Evolutionary conservation across 2,797 vertebrate genomes (phyloP), one percentile per base, ranked within the genome.

Genomic region (Caiman crocodilus): DNA sequence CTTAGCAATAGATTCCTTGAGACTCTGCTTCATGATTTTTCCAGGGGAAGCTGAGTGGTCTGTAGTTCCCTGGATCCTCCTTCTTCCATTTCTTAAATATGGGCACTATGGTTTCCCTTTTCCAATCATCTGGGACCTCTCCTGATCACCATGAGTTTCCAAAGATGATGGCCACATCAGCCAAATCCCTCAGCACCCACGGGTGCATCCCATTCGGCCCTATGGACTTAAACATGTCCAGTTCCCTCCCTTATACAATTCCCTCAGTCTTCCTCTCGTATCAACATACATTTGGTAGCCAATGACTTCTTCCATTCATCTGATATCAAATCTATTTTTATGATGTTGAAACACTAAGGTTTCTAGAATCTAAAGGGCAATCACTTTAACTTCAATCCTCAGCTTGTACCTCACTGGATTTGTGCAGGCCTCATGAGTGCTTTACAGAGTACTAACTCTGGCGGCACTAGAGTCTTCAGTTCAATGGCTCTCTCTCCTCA

Each of bases 361-460:
- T 77, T 82, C 60, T 0, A 0, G 16, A 88, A 71, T 42, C 73
- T 61, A 61, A 88, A 91, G 60, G 88, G 79, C 88, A 79, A 82
- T 65, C 18, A 3, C 35, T 65, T 85, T 82, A 18, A n/a, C 85
- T 91, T n/a, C 69, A 25, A 67, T 65, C 76, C 95, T 93, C 60
- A 89, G 84, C 65, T 92, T 82, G 92, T 84, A 42, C 28, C 78
- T 7, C 84, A 91, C 85, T 94, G 82, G 88, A 60, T 78, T 87
- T 92, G 89, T 90, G 90, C 82, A 30, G 76, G 21, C 21, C 23
- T 7, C 67, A 20, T 42, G 25, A 8, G 94, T 95, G 93, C 95
- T 95, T 92, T 91, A 90, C 76, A 88, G 93, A 76, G 84, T 56
- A 90, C 67, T 71, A 94, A 84, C 67, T 87, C 78, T 35, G 78